A percentile compares a stretch with the other conserved stretches of the same genome.
Evolutionary conservation across 2,888 invertebrate species (phyloP).

Genomic region (Oxytorus armatus): DNA sequence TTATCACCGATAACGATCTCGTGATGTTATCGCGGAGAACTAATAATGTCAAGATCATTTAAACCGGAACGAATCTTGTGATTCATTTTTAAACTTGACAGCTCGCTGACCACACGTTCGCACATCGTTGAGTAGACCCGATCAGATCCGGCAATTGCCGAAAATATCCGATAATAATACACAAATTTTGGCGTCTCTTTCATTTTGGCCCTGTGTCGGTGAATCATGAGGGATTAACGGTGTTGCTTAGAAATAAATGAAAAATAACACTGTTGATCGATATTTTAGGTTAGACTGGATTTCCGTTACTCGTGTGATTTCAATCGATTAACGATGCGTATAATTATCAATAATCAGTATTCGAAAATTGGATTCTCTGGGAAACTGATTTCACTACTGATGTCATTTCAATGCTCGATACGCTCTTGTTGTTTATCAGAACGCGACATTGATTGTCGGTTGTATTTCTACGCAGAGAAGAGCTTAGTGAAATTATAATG

Average conservation of each 20-base stretch:
- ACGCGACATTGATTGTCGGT: no score
- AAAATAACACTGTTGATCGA: neutral
- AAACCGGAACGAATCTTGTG: constrained; percentile 38
- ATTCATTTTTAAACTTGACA: constrained; percentile 60
- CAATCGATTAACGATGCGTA: constrained; percentile 42
- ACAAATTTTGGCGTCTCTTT: neutral
- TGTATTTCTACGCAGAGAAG: no score
- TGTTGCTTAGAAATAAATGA: no score
- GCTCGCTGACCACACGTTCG: constrained; percentile 45
- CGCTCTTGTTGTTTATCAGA: no score
- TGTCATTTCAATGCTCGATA: neutral
- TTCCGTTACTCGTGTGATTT: constrained; percentile 29
- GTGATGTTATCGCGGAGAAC: constrained; percentile 14
- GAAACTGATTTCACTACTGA: constrained; percentile 30
- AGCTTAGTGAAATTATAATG: no score
- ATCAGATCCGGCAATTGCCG: constrained; percentile 7
- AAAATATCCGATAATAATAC: constrained; percentile 9
- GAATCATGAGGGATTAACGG: no score
- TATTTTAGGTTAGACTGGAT: neutral
- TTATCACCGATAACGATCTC: constrained; percentile 28
- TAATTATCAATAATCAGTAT: constrained; percentile 48
- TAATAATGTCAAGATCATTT: constrained; percentile 21
- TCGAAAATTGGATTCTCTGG: constrained; percentile 31
- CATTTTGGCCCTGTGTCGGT: no score
- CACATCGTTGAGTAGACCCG: constrained; percentile 28